Evolutionary conservation across 2,888 invertebrate genomes (phyloP), one percentile per base, ranked within the genome.

Genomic region (Linnaemya tessellans): DNA sequence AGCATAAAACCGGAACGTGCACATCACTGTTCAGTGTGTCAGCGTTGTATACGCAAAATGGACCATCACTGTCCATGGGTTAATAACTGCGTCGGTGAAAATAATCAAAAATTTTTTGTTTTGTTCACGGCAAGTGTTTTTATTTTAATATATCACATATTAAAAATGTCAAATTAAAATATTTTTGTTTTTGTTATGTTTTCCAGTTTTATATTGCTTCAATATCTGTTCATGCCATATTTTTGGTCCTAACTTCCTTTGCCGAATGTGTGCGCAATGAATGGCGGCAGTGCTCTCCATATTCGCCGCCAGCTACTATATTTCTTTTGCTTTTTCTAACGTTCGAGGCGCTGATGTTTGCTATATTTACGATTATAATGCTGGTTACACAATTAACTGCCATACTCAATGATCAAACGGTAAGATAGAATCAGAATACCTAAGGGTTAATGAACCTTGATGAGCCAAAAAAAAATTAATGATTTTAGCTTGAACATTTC

Each of bases 41-140:
- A 98, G 93, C 95, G 97, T 89, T 97, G 94, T 92, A 94, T 94
- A 81, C 93, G 94, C 1, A 95, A 95, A 88, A 95, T 95, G 95
- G 95, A 95, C 89, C 94, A 95, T 88, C 94, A 94, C 87, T 95
- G 94, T 93, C 99, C 99, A 0, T 99, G 98, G 98, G 97, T 99
- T 10, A 99, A 99, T 92, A 99, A 99, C 92, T 99, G 99, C 93
- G 98, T 99, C 2, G 99, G 99, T 22, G 99, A 99, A 93, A 98
- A 97, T 91, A 99, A 99, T 94, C 99, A 99, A 94, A 99, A 99
- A 93, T 99, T 97, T 93, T 99, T 99, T 94, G 98, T 99, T 80
- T 94, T 99, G 77, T 99, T 99, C 93, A 98, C 98, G 86, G 98
- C 98, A 93, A 95, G 96, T 77, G 70, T 60, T 38, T 3, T 30